Evolutionary conservation across 2,113 vertebrate species (phyloP), one percentile per base, ranked within the genome.

Genomic region (Spilogale gracilis): DNA sequence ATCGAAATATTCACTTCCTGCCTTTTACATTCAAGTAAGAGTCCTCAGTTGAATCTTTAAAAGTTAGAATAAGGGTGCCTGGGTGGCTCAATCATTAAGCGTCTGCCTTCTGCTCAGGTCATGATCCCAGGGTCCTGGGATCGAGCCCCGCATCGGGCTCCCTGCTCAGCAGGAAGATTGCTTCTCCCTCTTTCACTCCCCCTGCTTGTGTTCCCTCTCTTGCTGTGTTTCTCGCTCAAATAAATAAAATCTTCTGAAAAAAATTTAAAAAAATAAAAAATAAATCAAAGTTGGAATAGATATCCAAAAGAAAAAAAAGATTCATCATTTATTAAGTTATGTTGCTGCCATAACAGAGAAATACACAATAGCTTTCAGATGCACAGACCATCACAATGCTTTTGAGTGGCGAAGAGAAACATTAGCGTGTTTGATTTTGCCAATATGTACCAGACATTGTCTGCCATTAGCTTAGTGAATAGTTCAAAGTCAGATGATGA

Each of bases 291-390:
- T 69, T 94, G 74, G 76, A 86, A 54, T n/a, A 21, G 52, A 88
- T 91, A 95, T 95, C 54, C 12, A 21, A 88, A 96, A 45, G 89
- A 71, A 86, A 87, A 54, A 58, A 95, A 78, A 30, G 16, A 48
- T 91, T 76, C 21, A 25, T 14, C 95, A 25, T 50, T 81, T 93
- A 79, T 38, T 50, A 63, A n/a, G 43, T 48, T 78, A 23, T 79
- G 2, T 50, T 79, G 13, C 73, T 90, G 69, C 63, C 21, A 38
- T 69, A 79, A 61, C 14, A 89, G 50, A 86, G 38, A 95, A 67
- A 63, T 45, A 63, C 13, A 9, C 67, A 45, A 48, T 27, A 23
- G 43, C 30, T 95, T 97, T 63, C 32, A 11, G 67, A 79, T 83
- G 6, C 21, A 25, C 11, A 25, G 14, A 11, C 17, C 23, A 48